Base-by-base conservation (phyloP, 2,888 invertebrate species). In the Lasioglossum pauxillum region DNA sequence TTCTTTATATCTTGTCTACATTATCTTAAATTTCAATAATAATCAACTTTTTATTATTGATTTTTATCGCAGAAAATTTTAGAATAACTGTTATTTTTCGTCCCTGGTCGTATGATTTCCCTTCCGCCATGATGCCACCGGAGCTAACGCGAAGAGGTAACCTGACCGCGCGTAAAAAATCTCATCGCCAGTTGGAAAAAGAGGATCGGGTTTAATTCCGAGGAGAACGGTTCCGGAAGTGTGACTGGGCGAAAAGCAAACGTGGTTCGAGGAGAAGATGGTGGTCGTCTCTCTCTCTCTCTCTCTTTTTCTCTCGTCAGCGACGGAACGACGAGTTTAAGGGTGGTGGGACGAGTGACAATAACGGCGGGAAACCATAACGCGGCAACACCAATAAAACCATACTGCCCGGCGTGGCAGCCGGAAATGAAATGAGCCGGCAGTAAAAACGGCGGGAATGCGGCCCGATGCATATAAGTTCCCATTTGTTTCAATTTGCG, bases 401-500 rank as follows among this genome's bases (percentile, higher is more conserved):
- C 92, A 57, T 83, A 89, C 84, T 82, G 84, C 60, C 79, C 31
- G 64, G 7, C 31, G 64, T 31, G 79, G 60, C 77, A 71, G 86
- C 79, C 72, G 86, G 92, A 92, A 92, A 94, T 94, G 93, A 94
- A 94, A 94, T 90, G 93, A 94, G 92, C 89, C 87, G 92, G 90
- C 92, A 92, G 92, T 94, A 94, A 94, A 94, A 93, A 69, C 91
- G 90, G 89, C 78, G 90, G 85, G 88, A 93, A 94, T 92, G 91
- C 89, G 89, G 90, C 87, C 85, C 90, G 92, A 92, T 93, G 91
- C 93, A 93, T 93, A 93, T 91, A 93, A 93, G 91, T 93, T 93
- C 88, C 91, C 91, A 93, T 94, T 94, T 93, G 93, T 94, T 94
- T 94, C 94, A 94, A 94, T 94, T 94, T 93, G 89, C 86, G 67